These are phyloP conservation scores for Peromyscus attwateri DNA, from an alignment of 2,797 vertebrate species.

Conservation along the genomic window DNA sequence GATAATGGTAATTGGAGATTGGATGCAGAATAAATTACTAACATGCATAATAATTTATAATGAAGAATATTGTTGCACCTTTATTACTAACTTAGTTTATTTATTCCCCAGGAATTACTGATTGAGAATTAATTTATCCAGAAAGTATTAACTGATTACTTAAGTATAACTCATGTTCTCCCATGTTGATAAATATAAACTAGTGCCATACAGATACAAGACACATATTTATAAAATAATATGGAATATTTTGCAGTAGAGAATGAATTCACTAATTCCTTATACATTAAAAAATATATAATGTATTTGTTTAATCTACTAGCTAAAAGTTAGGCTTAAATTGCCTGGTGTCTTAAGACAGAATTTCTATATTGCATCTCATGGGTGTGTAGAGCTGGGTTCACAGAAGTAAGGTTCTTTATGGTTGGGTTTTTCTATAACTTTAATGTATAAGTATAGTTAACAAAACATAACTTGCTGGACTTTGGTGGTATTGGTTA, in stretches of 20 bases:
- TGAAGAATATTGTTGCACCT: slow-evolving; percentile 52
- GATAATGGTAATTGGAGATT: slow-evolving; percentile 65
- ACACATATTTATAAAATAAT: slow-evolving; percentile 1
- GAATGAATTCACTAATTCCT: background rate
- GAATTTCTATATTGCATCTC: background rate
- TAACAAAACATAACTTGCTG: background rate
- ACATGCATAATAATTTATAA: slow-evolving; percentile 60
- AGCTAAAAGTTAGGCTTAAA: background rate
- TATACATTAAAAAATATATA: background rate
- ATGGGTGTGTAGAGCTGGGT: background rate
- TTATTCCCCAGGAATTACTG: slow-evolving; percentile 54
- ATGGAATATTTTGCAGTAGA: background rate
- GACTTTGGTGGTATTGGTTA: background rate
- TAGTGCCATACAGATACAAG: background rate
- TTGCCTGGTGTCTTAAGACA: background rate
- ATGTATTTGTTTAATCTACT: background rate
- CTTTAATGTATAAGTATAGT: background rate
- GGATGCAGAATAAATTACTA: slow-evolving; percentile 54
- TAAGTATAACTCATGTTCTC: slow-evolving; percentile 11
- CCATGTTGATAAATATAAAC: slow-evolving; percentile 28
- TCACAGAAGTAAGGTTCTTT: background rate
- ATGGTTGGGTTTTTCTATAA: background rate
- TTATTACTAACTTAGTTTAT: slow-evolving; percentile 59
- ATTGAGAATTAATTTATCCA: slow-evolving; percentile 52
- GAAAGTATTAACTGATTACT: slow-evolving; percentile 41